Evolutionary conservation across 2,797 vertebrate species (phyloP).

Genomic region (Macroramphosus scolopax): DNA sequence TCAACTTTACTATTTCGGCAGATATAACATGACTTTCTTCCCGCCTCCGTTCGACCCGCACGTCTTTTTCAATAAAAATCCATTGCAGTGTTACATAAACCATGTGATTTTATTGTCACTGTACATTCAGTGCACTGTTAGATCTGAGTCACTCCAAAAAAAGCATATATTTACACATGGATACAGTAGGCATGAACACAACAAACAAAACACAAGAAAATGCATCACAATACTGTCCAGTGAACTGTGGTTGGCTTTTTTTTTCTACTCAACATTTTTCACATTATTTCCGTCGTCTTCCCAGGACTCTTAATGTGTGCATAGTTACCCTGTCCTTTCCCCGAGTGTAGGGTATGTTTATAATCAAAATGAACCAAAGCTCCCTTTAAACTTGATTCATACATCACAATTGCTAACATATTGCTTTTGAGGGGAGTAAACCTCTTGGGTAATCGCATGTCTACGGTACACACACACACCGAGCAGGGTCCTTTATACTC

Average conservation of each 20-base stretch:
- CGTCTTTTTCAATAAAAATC: conserved; percentile 22
- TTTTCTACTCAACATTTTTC: conserved; percentile 30
- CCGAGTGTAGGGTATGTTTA: conserved; percentile 43
- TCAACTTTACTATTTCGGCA: too few relatives aligned
- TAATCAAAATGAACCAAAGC: conserved; percentile 65
- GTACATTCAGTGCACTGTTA: conserved; percentile 76
- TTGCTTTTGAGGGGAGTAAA: conserved; percentile 66
- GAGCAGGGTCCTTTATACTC: conserved; percentile 58
- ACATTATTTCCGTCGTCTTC: conserved; percentile 30
- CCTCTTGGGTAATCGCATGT: conserved; percentile 71
- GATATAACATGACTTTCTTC: too few relatives aligned
- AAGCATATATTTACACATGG: conserved; percentile 74
- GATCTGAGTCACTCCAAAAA: conserved; percentile 66
- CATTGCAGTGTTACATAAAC: conserved; percentile 66
- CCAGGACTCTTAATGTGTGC: conserved; percentile 39
- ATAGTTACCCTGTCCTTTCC: conserved; percentile 47
- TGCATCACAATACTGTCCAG: conserved; percentile 57
- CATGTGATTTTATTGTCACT: conserved; percentile 77
- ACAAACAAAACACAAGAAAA: conserved; percentile 68
- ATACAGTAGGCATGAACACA: conserved; percentile 69
- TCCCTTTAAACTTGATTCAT: conserved; percentile 66
- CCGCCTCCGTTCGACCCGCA: too few relatives aligned
- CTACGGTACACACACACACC: conserved; percentile 53
- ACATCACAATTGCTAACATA: conserved; percentile 66
- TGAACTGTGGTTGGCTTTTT: conserved; percentile 42